A percentile compares a stretch with the other conserved stretches of the same genome.
Conservation (phyloP, 2,797 vertebrate genomes). For the Antennarius maculatus region DNA sequence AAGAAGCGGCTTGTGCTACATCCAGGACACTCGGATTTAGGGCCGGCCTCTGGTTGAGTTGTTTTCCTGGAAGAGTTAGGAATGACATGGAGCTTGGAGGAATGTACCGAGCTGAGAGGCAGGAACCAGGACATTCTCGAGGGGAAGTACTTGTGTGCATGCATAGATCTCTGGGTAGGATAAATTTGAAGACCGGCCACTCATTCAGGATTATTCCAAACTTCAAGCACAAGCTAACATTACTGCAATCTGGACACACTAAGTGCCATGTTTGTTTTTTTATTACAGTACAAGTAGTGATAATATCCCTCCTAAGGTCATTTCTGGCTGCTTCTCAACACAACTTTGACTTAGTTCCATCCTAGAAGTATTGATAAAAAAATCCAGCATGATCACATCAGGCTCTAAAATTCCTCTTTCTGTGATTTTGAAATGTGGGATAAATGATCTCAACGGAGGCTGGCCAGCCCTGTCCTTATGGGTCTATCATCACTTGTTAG, state of each 20-base stretch:
- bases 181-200: conserved; percentile 22
- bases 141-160: conserved; percentile 39
- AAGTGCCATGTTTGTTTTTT: conserved; percentile 18
- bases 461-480: conserved; percentile 23
- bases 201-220: conserved; percentile 5
- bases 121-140: conserved; percentile 62
- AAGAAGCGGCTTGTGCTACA: conserved; percentile 66
- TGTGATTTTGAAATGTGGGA: conserved; percentile 49
- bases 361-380: conserved; percentile 24
- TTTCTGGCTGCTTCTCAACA: conserved; percentile 16
- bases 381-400: conserved; percentile 38
- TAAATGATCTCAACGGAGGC: conserved; percentile 48
- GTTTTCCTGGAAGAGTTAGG: conserved; percentile 80
- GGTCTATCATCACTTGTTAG: conserved; percentile 27
- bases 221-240: conserved; percentile 6
- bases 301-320: not conserved
- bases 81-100: conserved; percentile 83
- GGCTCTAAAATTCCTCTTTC: conserved; percentile 15
- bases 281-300: conserved; percentile 6
- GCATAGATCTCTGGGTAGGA: conserved; percentile 17
- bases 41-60: conserved; percentile 74
- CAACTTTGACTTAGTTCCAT: conserved; percentile 19
- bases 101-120: conserved; percentile 72
- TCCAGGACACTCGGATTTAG: conserved; percentile 63
- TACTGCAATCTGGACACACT: not conserved